These are phyloP conservation scores for Sebastes hopkinsi DNA, from an alignment of 2,797 vertebrate genomes.

Conservation along the genomic window DNA sequence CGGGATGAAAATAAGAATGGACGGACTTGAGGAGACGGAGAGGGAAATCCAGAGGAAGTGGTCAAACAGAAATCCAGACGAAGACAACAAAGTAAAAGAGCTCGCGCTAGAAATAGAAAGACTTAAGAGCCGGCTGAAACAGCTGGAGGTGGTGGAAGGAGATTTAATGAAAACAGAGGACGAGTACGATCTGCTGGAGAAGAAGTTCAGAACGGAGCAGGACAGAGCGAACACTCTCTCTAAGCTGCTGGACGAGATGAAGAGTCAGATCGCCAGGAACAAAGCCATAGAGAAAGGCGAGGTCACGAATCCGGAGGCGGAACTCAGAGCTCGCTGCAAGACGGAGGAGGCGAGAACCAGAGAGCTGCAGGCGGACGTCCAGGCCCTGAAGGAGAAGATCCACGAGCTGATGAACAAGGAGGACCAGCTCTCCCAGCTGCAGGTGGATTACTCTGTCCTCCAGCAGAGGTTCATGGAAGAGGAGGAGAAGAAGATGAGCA, in stretches of 20 bases:
- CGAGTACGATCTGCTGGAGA: slow-evolving; percentile 93
- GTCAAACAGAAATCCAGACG: slow-evolving; percentile 73
- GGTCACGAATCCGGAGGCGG: slow-evolving; percentile 87
- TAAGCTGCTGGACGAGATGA: slow-evolving; percentile 92
- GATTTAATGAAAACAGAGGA: slow-evolving; percentile 98
- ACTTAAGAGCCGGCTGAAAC: slow-evolving; percentile 90
- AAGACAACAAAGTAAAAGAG: slow-evolving; percentile 90
- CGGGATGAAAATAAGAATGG: slow-evolving; percentile 86
- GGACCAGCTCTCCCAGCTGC: slow-evolving; percentile 95
- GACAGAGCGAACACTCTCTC: slow-evolving; percentile 92
- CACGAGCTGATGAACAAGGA: slow-evolving; percentile 98
- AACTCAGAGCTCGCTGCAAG: slow-evolving; percentile 88
- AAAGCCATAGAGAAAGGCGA: slow-evolving; percentile 95
- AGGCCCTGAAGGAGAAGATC: slow-evolving; percentile 97
- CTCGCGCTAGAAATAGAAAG: slow-evolving; percentile 90
- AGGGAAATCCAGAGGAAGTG: slow-evolving; percentile 81
- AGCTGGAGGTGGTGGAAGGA: slow-evolving; percentile 95
- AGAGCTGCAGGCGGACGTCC: slow-evolving; percentile 90
- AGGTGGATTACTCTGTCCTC: slow-evolving; percentile 90
- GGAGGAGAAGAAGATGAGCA: slow-evolving; percentile 88
- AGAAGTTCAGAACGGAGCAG: slow-evolving; percentile 92
- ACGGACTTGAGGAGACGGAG: slow-evolving; percentile 86
- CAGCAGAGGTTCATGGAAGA: slow-evolving; percentile 91
- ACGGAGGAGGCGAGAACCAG: slow-evolving; percentile 89
- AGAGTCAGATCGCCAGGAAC: slow-evolving; percentile 89